These are phyloP conservation scores for Rhyacichthys aspro DNA, from an alignment of 2,797 vertebrate species.

Conservation along the genomic window DNA sequence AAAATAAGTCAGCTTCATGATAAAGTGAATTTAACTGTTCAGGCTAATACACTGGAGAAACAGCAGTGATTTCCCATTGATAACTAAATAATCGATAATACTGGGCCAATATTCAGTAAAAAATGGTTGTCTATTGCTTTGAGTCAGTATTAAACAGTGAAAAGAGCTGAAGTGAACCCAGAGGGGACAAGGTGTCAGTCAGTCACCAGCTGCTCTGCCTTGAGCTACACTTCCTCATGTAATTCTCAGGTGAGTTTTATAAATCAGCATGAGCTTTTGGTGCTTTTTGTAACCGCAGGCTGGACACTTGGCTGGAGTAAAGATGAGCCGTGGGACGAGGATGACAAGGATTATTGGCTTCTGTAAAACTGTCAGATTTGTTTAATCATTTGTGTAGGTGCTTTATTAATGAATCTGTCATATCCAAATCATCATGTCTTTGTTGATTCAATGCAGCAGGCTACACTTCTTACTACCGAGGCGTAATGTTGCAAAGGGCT, in stretches of 20 bases:
- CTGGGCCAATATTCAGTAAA: too few species aligned
- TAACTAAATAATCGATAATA: too few species aligned
- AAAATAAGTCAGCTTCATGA: too few species aligned
- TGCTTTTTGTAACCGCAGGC: not conserved
- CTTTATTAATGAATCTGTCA: too few species aligned
- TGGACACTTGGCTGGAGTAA: not conserved
- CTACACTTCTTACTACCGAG: too few species aligned
- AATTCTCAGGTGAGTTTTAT: not conserved
- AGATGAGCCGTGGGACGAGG: not conserved
- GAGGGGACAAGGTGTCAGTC: conserved; percentile 16
- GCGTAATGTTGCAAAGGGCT: too few species aligned
- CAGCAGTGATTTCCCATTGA: too few species aligned
- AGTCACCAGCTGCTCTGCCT: conserved; percentile 4
- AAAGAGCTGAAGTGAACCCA: conserved; percentile 11
- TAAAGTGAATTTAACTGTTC: too few species aligned
- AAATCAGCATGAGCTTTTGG: conserved; percentile 6
- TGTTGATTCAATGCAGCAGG: too few species aligned
- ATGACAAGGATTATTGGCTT: not conserved
- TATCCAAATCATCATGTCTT: too few species aligned
- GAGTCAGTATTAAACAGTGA: not conserved
- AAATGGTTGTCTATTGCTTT: not conserved
- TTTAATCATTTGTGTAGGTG: not conserved
- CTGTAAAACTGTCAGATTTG: not conserved
- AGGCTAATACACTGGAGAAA: too few species aligned
- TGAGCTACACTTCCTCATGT: not conserved